Evolutionary conservation across 2,113 vertebrate species (phyloP).

Genomic region (Tichodroma muraria): DNA sequence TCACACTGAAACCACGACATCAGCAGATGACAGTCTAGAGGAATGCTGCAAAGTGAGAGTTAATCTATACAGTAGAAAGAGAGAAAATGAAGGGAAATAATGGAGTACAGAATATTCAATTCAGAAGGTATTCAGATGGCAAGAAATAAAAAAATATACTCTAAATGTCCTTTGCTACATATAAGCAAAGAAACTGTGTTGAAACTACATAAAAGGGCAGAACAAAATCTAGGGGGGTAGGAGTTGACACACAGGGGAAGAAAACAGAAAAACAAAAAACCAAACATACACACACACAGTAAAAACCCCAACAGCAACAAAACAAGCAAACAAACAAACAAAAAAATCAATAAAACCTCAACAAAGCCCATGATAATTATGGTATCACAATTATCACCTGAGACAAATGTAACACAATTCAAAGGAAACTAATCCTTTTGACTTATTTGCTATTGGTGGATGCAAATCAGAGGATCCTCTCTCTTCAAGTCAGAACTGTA

Average conservation of each 20-base stretch:
- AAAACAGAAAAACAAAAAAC: too few species aligned
- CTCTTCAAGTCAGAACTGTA: not conserved
- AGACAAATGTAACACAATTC: not conserved
- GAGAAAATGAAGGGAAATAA: not conserved
- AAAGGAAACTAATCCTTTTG: not conserved
- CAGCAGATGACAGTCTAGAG: not conserved
- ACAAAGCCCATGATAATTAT: not conserved
- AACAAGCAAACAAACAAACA: not conserved
- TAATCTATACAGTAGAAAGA: not conserved
- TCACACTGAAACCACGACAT: too few species aligned
- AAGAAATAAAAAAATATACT: not conserved
- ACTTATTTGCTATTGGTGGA: not conserved
- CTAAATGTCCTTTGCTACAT: not conserved
- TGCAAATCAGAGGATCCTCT: not conserved
- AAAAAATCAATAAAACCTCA: not conserved
- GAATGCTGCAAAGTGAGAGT: not conserved
- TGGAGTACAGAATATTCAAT: not conserved
- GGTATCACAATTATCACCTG: not conserved
- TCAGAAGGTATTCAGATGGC: not conserved
- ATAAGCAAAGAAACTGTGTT: slow-evolving; percentile 7
- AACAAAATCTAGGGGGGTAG: not conserved
- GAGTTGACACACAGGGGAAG: not conserved
- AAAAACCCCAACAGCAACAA: not conserved
- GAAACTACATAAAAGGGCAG: not conserved
- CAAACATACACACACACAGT: too few species aligned